phyloP scores from a whole-genome alignment of 2,113 vertebrate genomes.

The Corydoras sp. region DNA sequence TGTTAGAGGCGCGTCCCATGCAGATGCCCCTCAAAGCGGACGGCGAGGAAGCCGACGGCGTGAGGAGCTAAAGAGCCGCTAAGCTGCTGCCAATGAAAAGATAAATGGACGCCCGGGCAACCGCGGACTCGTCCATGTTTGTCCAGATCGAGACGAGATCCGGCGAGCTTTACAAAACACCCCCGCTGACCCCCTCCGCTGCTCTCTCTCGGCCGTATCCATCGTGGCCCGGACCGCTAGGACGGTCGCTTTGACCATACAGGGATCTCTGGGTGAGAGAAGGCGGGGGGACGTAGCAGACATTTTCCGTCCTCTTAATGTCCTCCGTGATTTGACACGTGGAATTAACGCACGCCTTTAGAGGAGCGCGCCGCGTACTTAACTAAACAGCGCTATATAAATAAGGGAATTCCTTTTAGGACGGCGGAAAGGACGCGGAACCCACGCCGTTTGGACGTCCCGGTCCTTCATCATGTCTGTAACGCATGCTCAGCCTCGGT shows the following conservation, averaged over 20 bases:
- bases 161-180: constrained; percentile 80
- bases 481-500: constrained; percentile 51
- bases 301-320: constrained; percentile 6
- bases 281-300: background rate
- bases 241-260: constrained; percentile 16
- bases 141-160: constrained; percentile 90
- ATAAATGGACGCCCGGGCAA: constrained; percentile 90
- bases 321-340: constrained; percentile 10
- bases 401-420: constrained; percentile 58
- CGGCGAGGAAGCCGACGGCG: constrained; percentile 71
- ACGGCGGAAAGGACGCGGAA: constrained; percentile 20
- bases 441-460: no score
- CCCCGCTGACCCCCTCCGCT: constrained; percentile 69
- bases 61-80: constrained; percentile 83
- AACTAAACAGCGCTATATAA: constrained; percentile 23
- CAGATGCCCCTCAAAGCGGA: constrained; percentile 74
- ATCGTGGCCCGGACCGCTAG: no score
- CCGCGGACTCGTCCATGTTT: constrained; percentile 71
- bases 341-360: no score
- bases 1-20: constrained; percentile 77
- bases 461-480: constrained; percentile 47
- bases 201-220: constrained; percentile 19
- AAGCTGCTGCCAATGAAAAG: constrained; percentile 87
- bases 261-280: background rate
- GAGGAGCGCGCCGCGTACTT: constrained; percentile 2